A percentile compares a stretch with the other conserved stretches of the same genome.
These are phyloP conservation scores for Lapara coniferarum DNA, from an alignment of 2,888 invertebrate species.

Conservation along the genomic window DNA sequence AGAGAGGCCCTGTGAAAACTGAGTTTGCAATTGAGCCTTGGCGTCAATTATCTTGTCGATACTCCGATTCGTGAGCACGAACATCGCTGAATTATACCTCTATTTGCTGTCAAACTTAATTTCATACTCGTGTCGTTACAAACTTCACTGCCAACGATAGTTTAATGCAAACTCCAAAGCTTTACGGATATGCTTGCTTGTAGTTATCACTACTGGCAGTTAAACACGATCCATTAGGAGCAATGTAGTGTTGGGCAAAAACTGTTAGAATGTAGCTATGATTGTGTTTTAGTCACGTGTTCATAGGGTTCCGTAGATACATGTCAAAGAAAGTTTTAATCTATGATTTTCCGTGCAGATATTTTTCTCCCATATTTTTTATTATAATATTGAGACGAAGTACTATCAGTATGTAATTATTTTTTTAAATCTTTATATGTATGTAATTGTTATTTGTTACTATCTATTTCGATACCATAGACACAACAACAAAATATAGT, in stretches of 20 bases:
- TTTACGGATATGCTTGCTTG: background rate
- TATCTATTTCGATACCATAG: background rate
- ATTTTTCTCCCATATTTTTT: no score
- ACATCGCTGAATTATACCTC: conserved; percentile 80
- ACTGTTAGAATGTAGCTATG: no score
- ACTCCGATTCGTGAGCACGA: conserved; percentile 78
- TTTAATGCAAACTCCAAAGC: conserved; percentile 3
- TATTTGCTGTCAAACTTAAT: conserved; percentile 82
- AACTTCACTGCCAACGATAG: conserved; percentile 49
- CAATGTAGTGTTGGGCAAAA: background rate
- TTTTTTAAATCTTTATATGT: no score
- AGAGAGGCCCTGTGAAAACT: conserved; percentile 57
- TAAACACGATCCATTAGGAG: background rate
- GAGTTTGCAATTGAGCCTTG: conserved; percentile 53
- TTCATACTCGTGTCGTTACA: conserved; percentile 74
- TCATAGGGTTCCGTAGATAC: background rate
- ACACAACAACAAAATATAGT: background rate
- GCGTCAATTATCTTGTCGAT: conserved; percentile 78
- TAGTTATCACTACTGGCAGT: background rate
- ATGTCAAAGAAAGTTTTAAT: no score
- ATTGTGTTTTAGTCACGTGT: background rate
- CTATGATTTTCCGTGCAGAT: no score
- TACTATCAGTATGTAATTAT: no score
- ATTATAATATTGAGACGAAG: no score
- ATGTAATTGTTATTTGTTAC: no score